Evolutionary conservation across 2,113 vertebrate genomes (phyloP).

Genomic region (Muntiacus muntjak): DNA sequence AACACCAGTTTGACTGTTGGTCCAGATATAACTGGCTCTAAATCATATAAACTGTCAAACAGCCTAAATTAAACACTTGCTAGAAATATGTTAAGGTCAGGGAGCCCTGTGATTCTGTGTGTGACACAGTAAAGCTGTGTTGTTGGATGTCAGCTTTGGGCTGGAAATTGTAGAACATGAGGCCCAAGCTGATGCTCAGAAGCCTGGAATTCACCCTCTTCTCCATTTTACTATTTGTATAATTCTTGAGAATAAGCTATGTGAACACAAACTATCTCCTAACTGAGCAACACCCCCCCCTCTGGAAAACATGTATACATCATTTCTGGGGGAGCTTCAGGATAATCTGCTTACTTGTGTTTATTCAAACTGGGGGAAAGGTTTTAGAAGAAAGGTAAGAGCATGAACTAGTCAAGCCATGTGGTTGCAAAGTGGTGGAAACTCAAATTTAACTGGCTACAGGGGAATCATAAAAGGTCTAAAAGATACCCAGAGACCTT

Average conservation of each 20-base stretch:
- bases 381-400: background rate
- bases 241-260: background rate
- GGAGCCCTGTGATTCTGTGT: conserved; percentile 8
- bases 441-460: background rate
- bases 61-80: conserved; percentile 56
- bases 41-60: conserved; percentile 52
- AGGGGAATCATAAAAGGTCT: background rate
- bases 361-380: background rate
- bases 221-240: background rate
- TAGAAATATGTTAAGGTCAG: conserved; percentile 61
- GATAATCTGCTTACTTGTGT: background rate
- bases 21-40: conserved; percentile 45
- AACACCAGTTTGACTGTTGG: conserved; percentile 33
- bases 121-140: conserved; percentile 55
- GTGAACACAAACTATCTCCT: background rate
- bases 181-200: background rate
- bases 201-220: background rate
- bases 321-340: background rate
- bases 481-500: background rate
- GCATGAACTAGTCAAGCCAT: background rate
- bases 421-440: background rate
- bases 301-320: background rate
- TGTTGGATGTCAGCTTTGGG: background rate
- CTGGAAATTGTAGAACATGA: background rate
- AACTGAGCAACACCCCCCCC: background rate